These are phyloP conservation scores for Galaxias olidus DNA, from an alignment of 2,797 vertebrate genomes.

Conservation along the genomic window DNA sequence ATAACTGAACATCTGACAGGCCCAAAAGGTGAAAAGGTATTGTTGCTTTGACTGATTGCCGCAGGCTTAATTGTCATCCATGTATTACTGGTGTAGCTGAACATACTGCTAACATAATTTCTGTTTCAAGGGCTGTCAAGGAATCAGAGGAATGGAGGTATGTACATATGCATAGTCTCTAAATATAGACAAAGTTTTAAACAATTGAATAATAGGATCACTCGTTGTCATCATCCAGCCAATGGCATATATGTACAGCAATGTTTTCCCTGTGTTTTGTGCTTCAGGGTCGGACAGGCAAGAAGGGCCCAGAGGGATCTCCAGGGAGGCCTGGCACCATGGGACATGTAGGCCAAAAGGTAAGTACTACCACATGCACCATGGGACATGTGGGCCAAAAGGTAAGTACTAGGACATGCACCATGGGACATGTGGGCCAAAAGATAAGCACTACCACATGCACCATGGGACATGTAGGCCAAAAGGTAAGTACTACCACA, in stretches of 20 bases:
- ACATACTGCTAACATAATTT: neutral
- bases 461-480: no score
- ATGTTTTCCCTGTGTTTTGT: neutral
- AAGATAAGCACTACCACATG: no score
- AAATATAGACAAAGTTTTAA: neutral
- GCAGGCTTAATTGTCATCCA: neutral
- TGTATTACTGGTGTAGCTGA: neutral
- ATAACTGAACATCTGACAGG: constrained; percentile 24
- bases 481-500: no score
- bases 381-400: no score
- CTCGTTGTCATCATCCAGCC: neutral
- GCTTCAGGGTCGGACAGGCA: constrained; percentile 24
- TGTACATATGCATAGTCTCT: no score
- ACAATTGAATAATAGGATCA: neutral
- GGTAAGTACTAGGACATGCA: no score
- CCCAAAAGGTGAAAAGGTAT: constrained; percentile 44
- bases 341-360: constrained; percentile 35
- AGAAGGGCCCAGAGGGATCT: constrained; percentile 19
- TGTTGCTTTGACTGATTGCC: neutral
- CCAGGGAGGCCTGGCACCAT: constrained; percentile 27
- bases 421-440: no score
- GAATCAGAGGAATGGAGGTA: constrained; percentile 28
- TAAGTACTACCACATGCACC: constrained; percentile 3
- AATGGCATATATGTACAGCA: neutral
- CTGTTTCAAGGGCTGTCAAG: constrained; percentile 30